phyloP scores from a whole-genome alignment of 2,797 vertebrate species.

The Phylloscopus collybita region DNA sequence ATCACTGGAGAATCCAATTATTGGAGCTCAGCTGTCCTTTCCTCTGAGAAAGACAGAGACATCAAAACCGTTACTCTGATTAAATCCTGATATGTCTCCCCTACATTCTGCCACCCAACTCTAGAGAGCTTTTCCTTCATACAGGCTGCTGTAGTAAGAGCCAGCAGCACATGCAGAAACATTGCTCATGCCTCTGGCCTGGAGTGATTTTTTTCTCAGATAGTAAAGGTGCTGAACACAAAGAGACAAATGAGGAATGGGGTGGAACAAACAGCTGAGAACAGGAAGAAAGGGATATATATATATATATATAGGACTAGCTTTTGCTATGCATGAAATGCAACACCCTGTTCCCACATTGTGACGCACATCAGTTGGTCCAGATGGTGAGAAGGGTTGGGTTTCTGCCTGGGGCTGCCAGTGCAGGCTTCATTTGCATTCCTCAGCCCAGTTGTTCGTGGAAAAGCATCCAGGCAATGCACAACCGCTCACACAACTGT shows the following conservation, averaged over 20 bases:
- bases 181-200: neutral
- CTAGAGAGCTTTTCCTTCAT: neutral
- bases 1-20: neutral
- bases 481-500: neutral
- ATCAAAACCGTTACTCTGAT: neutral
- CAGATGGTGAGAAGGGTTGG: slow-evolving; percentile 68
- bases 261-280: slow-evolving; percentile 29
- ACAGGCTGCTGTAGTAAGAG: neutral
- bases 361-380: slow-evolving; percentile 60
- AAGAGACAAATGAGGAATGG: slow-evolving; percentile 4
- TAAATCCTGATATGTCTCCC: neutral
- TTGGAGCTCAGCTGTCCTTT: neutral
- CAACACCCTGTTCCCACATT: slow-evolving; percentile 65
- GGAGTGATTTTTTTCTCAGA: neutral
- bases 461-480: slow-evolving; percentile 28
- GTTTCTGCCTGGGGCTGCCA: slow-evolving; percentile 62
- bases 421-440: slow-evolving; percentile 50
- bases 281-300: neutral
- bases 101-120: neutral
- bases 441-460: slow-evolving; percentile 57
- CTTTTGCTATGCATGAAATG: slow-evolving; percentile 66
- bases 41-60: neutral
- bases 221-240: slow-evolving; percentile 9
- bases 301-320: slow-evolving; percentile 23
- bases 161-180: neutral